A percentile compares a stretch with the other conserved stretches of the same genome.
These are phyloP conservation scores for Psophia crepitans DNA, from an alignment of 2,113 vertebrate species.

Conservation along the genomic window DNA sequence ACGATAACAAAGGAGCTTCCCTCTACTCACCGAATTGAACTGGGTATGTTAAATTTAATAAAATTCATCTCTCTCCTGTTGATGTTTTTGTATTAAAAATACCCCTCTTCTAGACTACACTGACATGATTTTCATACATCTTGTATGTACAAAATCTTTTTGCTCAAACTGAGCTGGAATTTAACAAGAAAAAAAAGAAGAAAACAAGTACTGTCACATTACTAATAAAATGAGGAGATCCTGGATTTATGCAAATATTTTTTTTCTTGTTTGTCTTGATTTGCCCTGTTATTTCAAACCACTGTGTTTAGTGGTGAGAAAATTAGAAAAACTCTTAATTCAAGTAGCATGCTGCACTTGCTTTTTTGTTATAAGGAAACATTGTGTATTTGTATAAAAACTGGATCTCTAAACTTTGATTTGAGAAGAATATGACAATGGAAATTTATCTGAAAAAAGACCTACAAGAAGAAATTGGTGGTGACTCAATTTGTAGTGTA, in stretches of 20 bases:
- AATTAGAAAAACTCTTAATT: neutral
- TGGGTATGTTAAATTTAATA: constrained; percentile 82
- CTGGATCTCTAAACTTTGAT: neutral
- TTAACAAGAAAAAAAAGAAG: neutral
- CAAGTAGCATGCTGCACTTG: neutral
- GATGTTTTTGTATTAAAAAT: neutral
- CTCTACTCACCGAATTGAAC: constrained; percentile 89
- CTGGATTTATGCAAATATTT: neutral
- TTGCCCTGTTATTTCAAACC: neutral
- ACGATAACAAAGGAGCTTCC: constrained; percentile 88
- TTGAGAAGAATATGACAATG: neutral
- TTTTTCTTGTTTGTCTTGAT: constrained; percentile 1
- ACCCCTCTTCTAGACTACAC: neutral
- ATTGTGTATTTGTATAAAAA: neutral
- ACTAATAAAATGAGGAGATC: neutral
- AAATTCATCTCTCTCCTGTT: neutral
- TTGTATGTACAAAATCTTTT: neutral
- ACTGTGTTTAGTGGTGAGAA: neutral
- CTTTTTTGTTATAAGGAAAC: neutral
- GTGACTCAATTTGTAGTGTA: neutral
- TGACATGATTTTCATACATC: neutral
- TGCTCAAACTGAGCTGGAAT: neutral
- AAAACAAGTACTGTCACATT: neutral
- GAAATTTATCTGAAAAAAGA: neutral
- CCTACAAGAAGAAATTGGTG: neutral